Base-by-base conservation (phyloP, 2,888 invertebrate genomes). In the Drosophila anomelani region DNA sequence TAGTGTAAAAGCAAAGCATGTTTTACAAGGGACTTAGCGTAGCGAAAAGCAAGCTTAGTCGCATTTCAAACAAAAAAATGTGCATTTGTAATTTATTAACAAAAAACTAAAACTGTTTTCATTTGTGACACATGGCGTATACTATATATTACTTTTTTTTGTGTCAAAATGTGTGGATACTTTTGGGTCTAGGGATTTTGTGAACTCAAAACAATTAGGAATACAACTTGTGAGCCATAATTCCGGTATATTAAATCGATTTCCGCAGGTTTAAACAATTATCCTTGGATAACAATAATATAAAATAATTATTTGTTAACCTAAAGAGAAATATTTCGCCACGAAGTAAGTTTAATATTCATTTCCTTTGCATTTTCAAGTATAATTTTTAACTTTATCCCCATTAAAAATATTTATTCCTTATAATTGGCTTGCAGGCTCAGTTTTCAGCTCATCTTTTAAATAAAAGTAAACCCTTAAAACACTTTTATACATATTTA, bases 11-110 rank as follows among this genome's bases (percentile, higher is more conserved):
- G 36, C 39, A 34, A 51, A 66, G 44, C n/a, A 36, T 41, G 67
- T 56, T 68, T 66, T 66, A 66, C 64, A 66, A 44, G 51, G 47
- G 67, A 56, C 29, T 57, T 43, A 49, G 13, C 47, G 38, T 32
- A 68, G 29, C 41, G 66, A 36, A 56, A 68, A 20, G 32, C 17
- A 46, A 63, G 63, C 64, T 63, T 47, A 29, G 29, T 54, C 46
- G n/a, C 39, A 36, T 43, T 49, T 8, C 5, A 4, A 29, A 53
- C 23, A 34, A 15, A 32, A 36, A 34, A 20, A 49, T 29, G 29
- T 6, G 32, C 56, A 67, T 67, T 38, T 56, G 3, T 38, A 57
- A 68, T 68, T 43, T 57, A 68, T 57, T 34, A 38, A 57, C 36
- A 68, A 56, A 56, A 41, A 13, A 56, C 36, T 29, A 68, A 56